A percentile compares a stretch with the other conserved stretches of the same genome.
Conservation (phyloP, 2,888 invertebrate genomes). For the Eremobia ochroleuca region DNA sequence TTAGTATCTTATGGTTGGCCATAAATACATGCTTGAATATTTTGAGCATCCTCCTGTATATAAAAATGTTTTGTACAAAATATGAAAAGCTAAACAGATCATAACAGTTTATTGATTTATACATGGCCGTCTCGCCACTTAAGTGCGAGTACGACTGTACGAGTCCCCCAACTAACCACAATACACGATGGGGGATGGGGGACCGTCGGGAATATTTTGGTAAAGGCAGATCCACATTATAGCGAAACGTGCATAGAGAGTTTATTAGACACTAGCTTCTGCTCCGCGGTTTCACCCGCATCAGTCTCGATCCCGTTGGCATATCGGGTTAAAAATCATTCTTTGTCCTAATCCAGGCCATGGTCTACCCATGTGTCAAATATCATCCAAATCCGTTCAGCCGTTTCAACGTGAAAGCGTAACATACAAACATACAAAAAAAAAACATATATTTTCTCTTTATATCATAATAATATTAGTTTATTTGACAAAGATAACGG, state of each 20-base stretch:
- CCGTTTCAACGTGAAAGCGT: background rate
- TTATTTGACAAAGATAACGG: too few species aligned
- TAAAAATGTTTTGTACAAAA: constrained; percentile 6
- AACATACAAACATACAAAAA: background rate
- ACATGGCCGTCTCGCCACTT: constrained; percentile 47
- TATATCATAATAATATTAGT: background rate
- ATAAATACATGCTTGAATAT: background rate
- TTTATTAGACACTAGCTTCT: background rate
- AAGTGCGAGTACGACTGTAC: constrained; percentile 1
- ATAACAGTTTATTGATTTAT: constrained; percentile 58
- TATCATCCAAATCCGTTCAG: background rate
- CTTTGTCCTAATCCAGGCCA: background rate
- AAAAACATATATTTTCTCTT: background rate
- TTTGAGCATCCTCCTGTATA: background rate
- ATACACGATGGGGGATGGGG: constrained; percentile 6
- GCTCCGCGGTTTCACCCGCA: background rate
- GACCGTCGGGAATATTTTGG: background rate
- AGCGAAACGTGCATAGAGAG: too few species aligned
- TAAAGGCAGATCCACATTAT: constrained; percentile 11
- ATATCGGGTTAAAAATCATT: background rate
- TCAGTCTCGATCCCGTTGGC: background rate
- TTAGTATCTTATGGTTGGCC: background rate
- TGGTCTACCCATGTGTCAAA: background rate
- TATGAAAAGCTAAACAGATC: constrained; percentile 50
- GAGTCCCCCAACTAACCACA: constrained; percentile 27